Evolutionary conservation across 2,888 invertebrate genomes (phyloP), one percentile per base, ranked within the genome.

Genomic region (Melanostoma scalare): DNA sequence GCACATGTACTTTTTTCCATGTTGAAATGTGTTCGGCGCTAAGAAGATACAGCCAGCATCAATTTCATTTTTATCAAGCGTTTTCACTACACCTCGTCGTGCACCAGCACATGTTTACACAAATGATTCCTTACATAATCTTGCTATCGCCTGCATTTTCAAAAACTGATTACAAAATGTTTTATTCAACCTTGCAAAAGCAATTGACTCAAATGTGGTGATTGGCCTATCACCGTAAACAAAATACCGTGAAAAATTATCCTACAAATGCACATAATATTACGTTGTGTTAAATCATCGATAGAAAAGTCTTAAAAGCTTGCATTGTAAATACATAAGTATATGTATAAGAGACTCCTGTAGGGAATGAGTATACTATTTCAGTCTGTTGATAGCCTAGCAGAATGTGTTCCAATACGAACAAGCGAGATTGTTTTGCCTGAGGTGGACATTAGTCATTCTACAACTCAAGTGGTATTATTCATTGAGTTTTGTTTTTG

Each of bases 241-340:
- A 81, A 71, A 80, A 40, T 55, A 52, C 72, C 50, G 67, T 76
- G 81, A 76, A 76, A 81, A 76, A 81, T 81, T 81, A 76, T 76
- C 71, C 72, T 48, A 60, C 46, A 71, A 75, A 75, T 80, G 63
- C 71, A 42, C 71, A 30, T 20, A 20, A 52, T 56, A 75, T 75
- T 80, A 69, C 36, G 50, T 71, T 73, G 60, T 48, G 52, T 44
- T 35, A 30, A 42, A 53, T 63, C 53, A 56, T 60, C 40, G 6
- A 50, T 48, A 55, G 42, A 33, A 31, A 20, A 42, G n/a, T n/a
- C 42, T 8, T 42, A 42, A 42, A 55, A 8, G 10, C 4, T 20
- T 20, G 38, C 55, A 38, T 20, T 38, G 9, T 20, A 20, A 20
- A 20, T 20, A 20, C 1, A 20, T 20, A 20, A 1, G 20, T 20